Base-by-base conservation (phyloP, 2,113 vertebrate species). In the Apodemus speciosus region DNA sequence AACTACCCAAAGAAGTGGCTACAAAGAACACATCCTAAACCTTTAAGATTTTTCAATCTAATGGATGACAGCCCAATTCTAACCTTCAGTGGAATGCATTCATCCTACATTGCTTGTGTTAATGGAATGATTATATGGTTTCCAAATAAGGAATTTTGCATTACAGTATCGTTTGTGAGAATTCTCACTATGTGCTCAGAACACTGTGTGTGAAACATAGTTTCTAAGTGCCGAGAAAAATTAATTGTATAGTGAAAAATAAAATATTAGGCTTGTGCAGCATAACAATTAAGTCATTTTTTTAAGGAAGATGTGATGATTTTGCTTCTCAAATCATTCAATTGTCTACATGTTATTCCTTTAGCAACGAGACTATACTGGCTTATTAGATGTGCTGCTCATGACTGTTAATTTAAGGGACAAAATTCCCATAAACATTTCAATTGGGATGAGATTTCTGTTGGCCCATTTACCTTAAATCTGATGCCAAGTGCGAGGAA, bases 211-310 rank as follows among this genome's bases (percentile, higher is more conserved):
- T 10, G 81, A 93, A 97, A 97, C 87, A 30, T 2, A 68, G 16
- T 79, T 97, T 97, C 77, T 91, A 93, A 97, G 13, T 85, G 83
- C 87, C 66, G 90, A 32, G 0, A 91, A 95, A 96, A 97, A 83
- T 58, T 85, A 76, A 97, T 66, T 30, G 86, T 77, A 91, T 77
- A 96, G 71, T 77, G 97, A 86, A 93, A 95, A 94, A 96, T 6
- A 96, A 95, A 93, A 96, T 6, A n/a, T 32, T 40, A 93, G 91
- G 64, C 71, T 97, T 94, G 90, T 96, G 92, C 75, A 96, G 81
- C 91, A 90, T 23, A 95, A 80, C 66, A 93, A 96, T 79, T 96
- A 81, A 97, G 92, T 51, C 43, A 97, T 93, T 95, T 93, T 81
- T 94, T 89, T 73, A 93, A 72, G 95, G 93, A 66, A 68, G 40